Conservation (phyloP, 2,888 invertebrate genomes). For the Cheilosia grossa region DNA sequence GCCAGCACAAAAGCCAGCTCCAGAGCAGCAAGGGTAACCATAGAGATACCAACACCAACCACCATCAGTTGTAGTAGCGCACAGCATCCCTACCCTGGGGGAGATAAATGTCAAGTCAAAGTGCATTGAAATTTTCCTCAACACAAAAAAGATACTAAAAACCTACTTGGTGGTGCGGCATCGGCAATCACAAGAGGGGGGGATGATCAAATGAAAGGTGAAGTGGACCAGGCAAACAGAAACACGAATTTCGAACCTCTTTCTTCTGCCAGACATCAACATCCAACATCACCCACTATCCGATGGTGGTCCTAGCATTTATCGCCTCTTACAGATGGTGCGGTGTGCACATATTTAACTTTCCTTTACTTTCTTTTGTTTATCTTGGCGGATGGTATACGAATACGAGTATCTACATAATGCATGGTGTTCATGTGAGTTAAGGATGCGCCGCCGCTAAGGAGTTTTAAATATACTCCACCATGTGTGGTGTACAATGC, state of each 20-base stretch:
- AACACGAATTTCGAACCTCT: conserved; percentile 57
- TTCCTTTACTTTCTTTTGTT: conserved; percentile 71
- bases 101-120: conserved; percentile 63
- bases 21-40: conserved; percentile 13
- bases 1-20: conserved; percentile 45
- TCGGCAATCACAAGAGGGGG: conserved; percentile 14
- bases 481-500: conserved; percentile 6
- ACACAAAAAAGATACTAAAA: conserved; percentile 32
- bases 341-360: conserved; percentile 59
- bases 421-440: conserved; percentile 69
- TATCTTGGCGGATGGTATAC: conserved; percentile 39
- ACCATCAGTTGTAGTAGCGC: background rate
- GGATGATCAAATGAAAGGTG: conserved; percentile 54
- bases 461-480: conserved; percentile 46
- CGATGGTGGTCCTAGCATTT: conserved; percentile 38
- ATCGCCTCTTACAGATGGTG: conserved; percentile 47
- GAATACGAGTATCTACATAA: conserved; percentile 56
- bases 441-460: conserved; percentile 64
- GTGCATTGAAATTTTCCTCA: conserved; percentile 64
- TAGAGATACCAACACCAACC: conserved; percentile 4
- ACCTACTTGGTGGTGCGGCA: background rate
- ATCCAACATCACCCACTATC: conserved; percentile 5
- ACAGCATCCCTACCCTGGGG: conserved; percentile 7
- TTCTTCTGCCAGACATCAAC: conserved; percentile 54
- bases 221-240: conserved; percentile 71